Evolutionary conservation across 2,113 vertebrate species (phyloP), one percentile per base, ranked within the genome.

Genomic region (Caracal caracal): DNA sequence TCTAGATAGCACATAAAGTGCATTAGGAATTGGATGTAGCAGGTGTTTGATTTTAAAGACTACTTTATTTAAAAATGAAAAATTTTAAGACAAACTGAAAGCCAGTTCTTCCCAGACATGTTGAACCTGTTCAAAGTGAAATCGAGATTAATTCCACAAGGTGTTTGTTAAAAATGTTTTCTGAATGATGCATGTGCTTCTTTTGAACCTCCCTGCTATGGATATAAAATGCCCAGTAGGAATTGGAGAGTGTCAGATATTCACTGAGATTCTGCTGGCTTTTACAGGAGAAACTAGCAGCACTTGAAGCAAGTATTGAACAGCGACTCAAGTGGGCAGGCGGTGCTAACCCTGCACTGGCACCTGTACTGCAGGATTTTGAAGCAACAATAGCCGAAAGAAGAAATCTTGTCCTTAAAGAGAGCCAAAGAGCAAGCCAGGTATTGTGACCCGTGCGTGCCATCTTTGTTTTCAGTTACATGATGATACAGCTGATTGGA

Each of bases 291-390:
- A 99, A 99, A 93, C 98, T 99, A 88, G 99, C 99, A 3, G 97
- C 99, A 10, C 99, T 99, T 71, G 99, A 99, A 99, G 99, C 99
- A 56, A 99, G 99, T 98, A 99, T 99, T 68, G 99, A 99, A 97
- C 99, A 99, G 97, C 99, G 99, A 93, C 98, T 99, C 73, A 99
- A 99, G 95, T 99, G 99, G 99, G 99, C 99, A 0, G 99, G 99
- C 19, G 99, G 99, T 3, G 99, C 99, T 66, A 99, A 99, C 98
- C 99, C 99, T 15, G 99, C 99, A 0, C 96, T 99, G 96, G 99
- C 99, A 8, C 99, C 99, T 0, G 99, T 99, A 51, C 98, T 99
- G 86, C 99, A 99, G 98, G 99, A 99, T 98, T 99, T 99, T 98
- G 99, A 99, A 98, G 99, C 99, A 97, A 99, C 99, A 59, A 99